phyloP scores from a whole-genome alignment of 2,888 invertebrate genomes.

The Caenorhabditis parvicauda region DNA sequence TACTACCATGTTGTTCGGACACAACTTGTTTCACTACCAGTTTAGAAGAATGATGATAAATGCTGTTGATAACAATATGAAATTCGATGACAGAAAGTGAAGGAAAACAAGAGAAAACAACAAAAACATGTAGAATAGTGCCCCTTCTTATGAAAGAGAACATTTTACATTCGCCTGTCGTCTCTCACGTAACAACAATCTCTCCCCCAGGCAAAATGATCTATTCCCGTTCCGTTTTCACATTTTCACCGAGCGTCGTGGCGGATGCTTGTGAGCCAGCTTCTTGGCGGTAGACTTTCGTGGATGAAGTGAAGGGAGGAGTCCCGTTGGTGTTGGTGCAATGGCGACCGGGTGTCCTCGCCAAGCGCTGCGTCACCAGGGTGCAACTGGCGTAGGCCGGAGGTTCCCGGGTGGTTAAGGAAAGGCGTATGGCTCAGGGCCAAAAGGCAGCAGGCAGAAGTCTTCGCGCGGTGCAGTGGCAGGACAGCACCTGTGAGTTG shows the following conservation, averaged over 20 bases:
- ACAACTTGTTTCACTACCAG: no score
- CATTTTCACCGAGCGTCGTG: conserved; percentile 34
- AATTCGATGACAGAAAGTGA: no score
- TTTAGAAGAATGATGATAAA: no score
- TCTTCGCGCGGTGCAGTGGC: conserved; percentile 54
- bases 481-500: conserved; percentile 44
- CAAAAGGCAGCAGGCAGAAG: conserved; percentile 57
- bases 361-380: conserved; percentile 51
- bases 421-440: conserved; percentile 54
- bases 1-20: no score
- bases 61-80: no score
- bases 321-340: conserved; percentile 32
- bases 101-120: no score
- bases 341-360: conserved; percentile 49
- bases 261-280: conserved; percentile 49
- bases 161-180: no score
- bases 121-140: no score
- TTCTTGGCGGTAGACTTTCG: conserved; percentile 44
- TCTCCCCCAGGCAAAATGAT: no score
- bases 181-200: no score
- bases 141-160: no score
- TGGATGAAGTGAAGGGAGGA: conserved; percentile 47
- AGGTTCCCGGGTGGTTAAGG: conserved; percentile 47
- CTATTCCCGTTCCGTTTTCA: not conserved
- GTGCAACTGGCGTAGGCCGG: conserved; percentile 31